These are phyloP conservation scores for Ditylenchus weischeri DNA, from an alignment of 2,888 invertebrate species.

Conservation along the genomic window DNA sequence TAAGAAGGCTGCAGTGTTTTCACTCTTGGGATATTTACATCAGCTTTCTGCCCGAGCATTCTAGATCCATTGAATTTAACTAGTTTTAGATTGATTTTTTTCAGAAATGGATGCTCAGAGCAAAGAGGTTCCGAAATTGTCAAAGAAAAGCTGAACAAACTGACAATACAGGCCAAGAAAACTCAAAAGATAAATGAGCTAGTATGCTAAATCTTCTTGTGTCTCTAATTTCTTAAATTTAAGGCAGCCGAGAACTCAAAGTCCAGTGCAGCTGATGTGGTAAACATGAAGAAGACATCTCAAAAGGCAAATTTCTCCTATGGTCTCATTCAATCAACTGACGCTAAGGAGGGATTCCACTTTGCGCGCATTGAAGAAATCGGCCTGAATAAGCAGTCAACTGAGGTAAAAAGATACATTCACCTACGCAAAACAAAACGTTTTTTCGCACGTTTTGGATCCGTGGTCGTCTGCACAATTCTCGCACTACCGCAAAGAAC, in stretches of 20 bases:
- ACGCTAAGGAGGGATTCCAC: constrained; percentile 64
- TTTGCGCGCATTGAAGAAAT: background rate
- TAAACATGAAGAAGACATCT: constrained; percentile 67
- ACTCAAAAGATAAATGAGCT: constrained; percentile 71
- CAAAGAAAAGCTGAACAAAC: constrained; percentile 89
- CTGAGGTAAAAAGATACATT: too few relatives aligned
- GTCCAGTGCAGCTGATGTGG: constrained; percentile 10
- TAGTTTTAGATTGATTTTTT: too few relatives aligned
- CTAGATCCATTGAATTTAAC: too few relatives aligned
- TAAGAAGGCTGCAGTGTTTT: too few relatives aligned
- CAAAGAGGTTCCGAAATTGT: constrained; percentile 59
- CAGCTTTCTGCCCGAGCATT: too few relatives aligned
- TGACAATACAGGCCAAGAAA: constrained; percentile 82
- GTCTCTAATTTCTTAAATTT: background rate
- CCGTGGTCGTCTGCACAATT: constrained; percentile 83
- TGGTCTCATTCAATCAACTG: constrained; percentile 69
- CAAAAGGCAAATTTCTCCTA: constrained; percentile 72
- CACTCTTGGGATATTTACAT: too few relatives aligned
- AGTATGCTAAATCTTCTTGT: too few relatives aligned
- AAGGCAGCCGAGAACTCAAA: background rate
- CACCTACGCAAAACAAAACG: too few relatives aligned
- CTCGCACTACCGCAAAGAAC: constrained; percentile 90
- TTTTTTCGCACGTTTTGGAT: constrained; percentile 74
- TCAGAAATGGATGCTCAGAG: background rate
- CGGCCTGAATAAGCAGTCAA: background rate